Base-by-base conservation (phyloP, 92 coral and sea anemone genomes). In the Porites lobata region DNA sequence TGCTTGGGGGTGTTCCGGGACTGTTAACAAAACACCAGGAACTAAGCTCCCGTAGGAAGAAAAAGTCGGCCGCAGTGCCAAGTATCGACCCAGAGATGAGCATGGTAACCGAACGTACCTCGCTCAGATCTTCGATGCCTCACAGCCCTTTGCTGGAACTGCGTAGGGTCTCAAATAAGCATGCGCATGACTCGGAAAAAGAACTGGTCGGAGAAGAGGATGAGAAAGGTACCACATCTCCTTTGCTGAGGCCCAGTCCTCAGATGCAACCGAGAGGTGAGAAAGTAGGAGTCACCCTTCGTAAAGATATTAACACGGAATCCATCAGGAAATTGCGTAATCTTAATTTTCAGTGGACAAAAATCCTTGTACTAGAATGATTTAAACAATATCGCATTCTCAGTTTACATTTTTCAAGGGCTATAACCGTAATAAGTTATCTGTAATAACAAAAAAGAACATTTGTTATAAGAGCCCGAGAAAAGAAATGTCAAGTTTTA, bases 1-100 rank as follows among this genome's bases (percentile, higher is more conserved):
- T 95, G 63, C 93, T 95, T 24, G 98, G 98, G 21, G 98, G 96
- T 0, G 96, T 95, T 22, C 98, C 98, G 21, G 98, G 98, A 1
- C 82, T 95, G 50, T 59, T 95, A 7, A 90, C 96, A 50, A 95
- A 95, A 47, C 98, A 93, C 38, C 94, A 93, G 69, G 98, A 95
- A 72, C 86, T 95, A 65, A 95, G 98, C 84, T 95, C 98, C 9
- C 85, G 98, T 11, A 87, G 98, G 50, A 95, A 89, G 54, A 90
- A 91, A 71, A 95, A 94, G 87, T 83, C 96, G 0, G 47, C 65
- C 18, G 81, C 87, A 24, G 72, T 51, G 8, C 73, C 87, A 20
- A 84, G 21, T 50, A 65, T 74, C 13, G 87, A 84, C 15, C 43
- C 22, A 9, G 87, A 84, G 51, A 61, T 84, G 52, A 84, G 80